Conservation (phyloP, 2,888 invertebrate genomes). For the Liodrosophila aerea region DNA sequence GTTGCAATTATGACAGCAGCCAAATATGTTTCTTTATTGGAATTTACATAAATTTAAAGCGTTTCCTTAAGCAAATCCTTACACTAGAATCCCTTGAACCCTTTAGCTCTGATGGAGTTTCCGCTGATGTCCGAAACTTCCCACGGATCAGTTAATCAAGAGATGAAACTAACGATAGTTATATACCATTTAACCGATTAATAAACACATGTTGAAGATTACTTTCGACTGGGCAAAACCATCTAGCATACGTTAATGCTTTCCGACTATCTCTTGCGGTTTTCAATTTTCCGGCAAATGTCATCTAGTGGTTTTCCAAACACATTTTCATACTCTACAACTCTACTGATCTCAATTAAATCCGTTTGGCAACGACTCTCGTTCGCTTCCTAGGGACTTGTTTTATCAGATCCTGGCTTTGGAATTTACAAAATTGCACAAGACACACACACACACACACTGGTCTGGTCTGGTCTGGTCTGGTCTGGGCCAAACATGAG, state of each 20-base stretch:
- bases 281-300: constrained; percentile 51
- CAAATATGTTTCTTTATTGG: constrained; percentile 24
- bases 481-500: constrained; percentile 56
- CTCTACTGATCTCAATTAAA: constrained; percentile 72
- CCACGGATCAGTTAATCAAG: constrained; percentile 52
- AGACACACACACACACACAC: constrained; percentile 25
- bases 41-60: constrained; percentile 39
- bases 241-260: constrained; percentile 54
- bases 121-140: constrained; percentile 49
- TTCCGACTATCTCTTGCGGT: constrained; percentile 42
- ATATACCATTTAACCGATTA: constrained; percentile 42
- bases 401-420: constrained; percentile 72
- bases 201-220: constrained; percentile 77
- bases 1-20: constrained; percentile 65
- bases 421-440: constrained; percentile 75
- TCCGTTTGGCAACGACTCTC: constrained; percentile 40
- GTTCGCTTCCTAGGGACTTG: constrained; percentile 57
- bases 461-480: background rate
- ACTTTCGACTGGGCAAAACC: constrained; percentile 63
- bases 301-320: constrained; percentile 67
- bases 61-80: constrained; percentile 41
- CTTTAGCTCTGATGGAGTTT: constrained; percentile 64
- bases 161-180: constrained; percentile 64
- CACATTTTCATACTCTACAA: background rate
- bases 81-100: background rate